These are phyloP conservation scores for Bufo bufo DNA, from an alignment of 2,113 vertebrate genomes.

Conservation along the genomic window DNA sequence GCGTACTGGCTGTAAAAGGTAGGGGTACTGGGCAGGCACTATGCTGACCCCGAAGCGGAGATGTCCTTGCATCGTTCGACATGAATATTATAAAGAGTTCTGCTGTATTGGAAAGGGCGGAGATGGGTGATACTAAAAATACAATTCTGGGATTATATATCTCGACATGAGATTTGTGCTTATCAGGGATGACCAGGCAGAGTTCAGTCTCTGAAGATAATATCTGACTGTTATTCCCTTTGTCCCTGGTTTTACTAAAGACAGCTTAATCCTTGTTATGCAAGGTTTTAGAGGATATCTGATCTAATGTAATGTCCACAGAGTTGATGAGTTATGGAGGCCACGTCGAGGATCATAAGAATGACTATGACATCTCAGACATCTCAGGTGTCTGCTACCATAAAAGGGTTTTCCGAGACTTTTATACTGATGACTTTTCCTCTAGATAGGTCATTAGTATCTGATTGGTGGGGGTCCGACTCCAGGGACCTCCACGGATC, in stretches of 20 bases:
- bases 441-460: too few species aligned
- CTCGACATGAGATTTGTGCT: constrained; percentile 19
- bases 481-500: too few species aligned
- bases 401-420: neutral
- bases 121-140: neutral
- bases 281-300: neutral
- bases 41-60: neutral
- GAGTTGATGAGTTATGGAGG: neutral
- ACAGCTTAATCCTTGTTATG: neutral
- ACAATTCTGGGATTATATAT: neutral
- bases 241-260: neutral
- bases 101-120: neutral
- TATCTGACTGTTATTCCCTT: neutral
- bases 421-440: too few species aligned
- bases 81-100: neutral
- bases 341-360: neutral
- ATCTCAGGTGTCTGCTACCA: neutral
- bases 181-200: constrained; percentile 20
- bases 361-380: neutral
- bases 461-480: too few species aligned
- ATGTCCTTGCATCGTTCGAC: neutral
- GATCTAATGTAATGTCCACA: neutral
- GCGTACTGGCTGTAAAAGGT: neutral
- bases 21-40: neutral
- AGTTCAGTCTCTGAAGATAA: neutral